These are phyloP conservation scores for Hypothenemus hampei DNA, from an alignment of 1,140 invertebrate genomes.

Conservation along the genomic window DNA sequence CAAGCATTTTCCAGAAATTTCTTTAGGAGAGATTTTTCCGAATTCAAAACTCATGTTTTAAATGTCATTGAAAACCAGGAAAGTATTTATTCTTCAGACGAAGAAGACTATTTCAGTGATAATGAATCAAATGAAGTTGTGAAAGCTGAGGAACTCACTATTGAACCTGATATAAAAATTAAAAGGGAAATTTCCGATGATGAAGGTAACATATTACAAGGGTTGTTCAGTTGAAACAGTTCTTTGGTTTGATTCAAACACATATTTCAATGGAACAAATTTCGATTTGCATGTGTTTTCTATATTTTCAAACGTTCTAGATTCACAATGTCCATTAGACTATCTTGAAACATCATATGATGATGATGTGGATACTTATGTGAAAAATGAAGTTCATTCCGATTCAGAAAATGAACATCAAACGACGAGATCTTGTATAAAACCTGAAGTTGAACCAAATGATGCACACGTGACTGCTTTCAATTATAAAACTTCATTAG, in stretches of 20 bases:
- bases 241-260: too few species aligned
- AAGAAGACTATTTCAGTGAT: slow-evolving; percentile 32
- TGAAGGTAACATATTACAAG: too few species aligned
- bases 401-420: slow-evolving; percentile 6
- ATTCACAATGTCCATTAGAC: slow-evolving; percentile 14
- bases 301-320: too few species aligned
- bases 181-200: slow-evolving; percentile 37
- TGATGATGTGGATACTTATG: slow-evolving; percentile 11
- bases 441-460: neutral
- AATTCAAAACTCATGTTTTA: slow-evolving; percentile 38
- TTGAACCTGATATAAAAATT: slow-evolving; percentile 41
- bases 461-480: neutral
- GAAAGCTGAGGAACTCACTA: slow-evolving; percentile 38
- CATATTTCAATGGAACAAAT: too few species aligned
- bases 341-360: slow-evolving; percentile 19
- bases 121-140: slow-evolving; percentile 28
- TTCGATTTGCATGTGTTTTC: neutral
- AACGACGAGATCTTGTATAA: neutral
- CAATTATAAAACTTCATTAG: neutral
- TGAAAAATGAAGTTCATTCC: slow-evolving; percentile 15
- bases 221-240: too few species aligned
- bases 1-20: slow-evolving; percentile 39
- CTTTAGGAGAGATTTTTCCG: slow-evolving; percentile 39
- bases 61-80: slow-evolving; percentile 38
- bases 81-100: slow-evolving; percentile 10